Evolutionary conservation across 2,113 vertebrate species (phyloP), one percentile per base, ranked within the genome.

Genomic region (Clupea harengus): DNA sequence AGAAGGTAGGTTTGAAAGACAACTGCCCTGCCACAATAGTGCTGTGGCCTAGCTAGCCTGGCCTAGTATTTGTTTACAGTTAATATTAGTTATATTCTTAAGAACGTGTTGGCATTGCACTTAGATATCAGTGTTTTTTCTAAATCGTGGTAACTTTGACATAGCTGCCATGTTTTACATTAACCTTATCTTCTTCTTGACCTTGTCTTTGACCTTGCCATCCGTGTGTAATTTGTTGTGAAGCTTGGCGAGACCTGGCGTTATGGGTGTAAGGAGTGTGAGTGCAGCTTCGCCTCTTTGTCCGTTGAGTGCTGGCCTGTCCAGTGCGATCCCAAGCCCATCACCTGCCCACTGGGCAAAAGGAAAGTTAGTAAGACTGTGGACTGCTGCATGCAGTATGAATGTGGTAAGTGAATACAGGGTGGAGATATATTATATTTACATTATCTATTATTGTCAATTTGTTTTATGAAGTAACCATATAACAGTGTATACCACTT

Each of bases 1-100:
- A 89, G 92, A 0, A 86, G 85, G 97, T 96, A 89, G 93, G 2
- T 44, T 39, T 78, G 28, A 78, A 78, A 78, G 25, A 32, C 15
- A 1, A 39, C 6, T 60, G 18, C 54, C 18, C 54, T 60, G 54
- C 54, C 20, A 6, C 18, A 20, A 6, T 22, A 22, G 3, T 60
- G 20, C 5, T 4, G 22, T 60, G 44, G 25, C 4, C 1, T 15
- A 46, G 20, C 8, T 57, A 81, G 9, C 80, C 82, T 50, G 0
- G 11, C 67, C 32, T 87, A 1, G 67, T 17, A 46, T 81, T 54
- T 82, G 18, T 75, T 20, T 28, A 78, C 50, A 47, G 22, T 1
- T 6, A 0, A 81, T 57, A 15, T 1, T 6, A 0, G 57, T 57
- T 67, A 50, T 46, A 17, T 25, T 54, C 44, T 72, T 22, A 6